Conservation (phyloP, 1,140 invertebrate genomes). For the Drosophila ercepeae region DNA sequence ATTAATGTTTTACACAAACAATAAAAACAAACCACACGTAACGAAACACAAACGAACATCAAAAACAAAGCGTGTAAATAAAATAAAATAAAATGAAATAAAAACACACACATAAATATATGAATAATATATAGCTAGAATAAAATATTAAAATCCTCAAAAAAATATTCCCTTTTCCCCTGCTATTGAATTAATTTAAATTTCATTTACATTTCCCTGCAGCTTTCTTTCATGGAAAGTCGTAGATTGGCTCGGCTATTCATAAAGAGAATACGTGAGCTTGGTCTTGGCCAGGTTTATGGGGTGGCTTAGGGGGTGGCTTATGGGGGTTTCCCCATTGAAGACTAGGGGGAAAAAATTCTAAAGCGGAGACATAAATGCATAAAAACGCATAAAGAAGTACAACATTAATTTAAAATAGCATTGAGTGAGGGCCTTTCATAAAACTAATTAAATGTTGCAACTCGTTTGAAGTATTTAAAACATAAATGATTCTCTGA, state of each 20-base stretch:
- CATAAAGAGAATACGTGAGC: slow-evolving; percentile 8
- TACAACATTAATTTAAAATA: not conserved
- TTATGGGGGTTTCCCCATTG: too few species aligned
- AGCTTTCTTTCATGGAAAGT: not conserved
- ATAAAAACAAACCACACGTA: slow-evolving; percentile 78
- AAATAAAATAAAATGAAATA: slow-evolving; percentile 42
- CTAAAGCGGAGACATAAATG: not conserved
- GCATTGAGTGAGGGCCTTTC: not conserved
- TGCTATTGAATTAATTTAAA: slow-evolving; percentile 16
- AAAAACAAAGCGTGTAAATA: slow-evolving; percentile 52
- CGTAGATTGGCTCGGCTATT: slow-evolving; percentile 7
- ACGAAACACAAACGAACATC: slow-evolving; percentile 49
- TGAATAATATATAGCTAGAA: slow-evolving; percentile 25
- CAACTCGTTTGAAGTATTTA: not conserved
- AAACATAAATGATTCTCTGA: too few species aligned
- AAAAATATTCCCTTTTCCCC: not conserved
- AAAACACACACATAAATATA: slow-evolving; percentile 32
- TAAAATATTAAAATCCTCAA: not conserved
- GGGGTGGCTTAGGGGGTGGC: too few species aligned
- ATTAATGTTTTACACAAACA: slow-evolving; percentile 78
- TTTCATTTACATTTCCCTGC: slow-evolving; percentile 1
- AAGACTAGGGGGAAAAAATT: not conserved
- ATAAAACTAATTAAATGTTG: too few species aligned
- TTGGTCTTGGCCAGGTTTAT: not conserved
- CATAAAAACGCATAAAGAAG: not conserved